Evolutionary conservation across 2,797 vertebrate species (phyloP), one percentile per base, ranked within the genome.

Genomic region (Alfaro cultratus): DNA sequence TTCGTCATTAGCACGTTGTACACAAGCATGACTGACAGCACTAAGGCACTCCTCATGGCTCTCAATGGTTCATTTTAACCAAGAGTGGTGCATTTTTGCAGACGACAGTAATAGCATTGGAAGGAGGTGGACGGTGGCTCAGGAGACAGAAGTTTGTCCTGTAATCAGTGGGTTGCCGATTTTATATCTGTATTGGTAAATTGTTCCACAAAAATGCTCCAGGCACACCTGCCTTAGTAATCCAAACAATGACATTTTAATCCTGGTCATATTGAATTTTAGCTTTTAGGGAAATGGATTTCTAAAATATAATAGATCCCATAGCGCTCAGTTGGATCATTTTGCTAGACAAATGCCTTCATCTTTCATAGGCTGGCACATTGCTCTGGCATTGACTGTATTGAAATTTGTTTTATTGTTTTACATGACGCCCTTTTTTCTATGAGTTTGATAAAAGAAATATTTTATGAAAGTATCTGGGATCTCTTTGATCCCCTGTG

Each of bases 401-500:
- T 62, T 85, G 80, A 47, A 51, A 43, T 77, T 18, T 80, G 16
- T 26, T 89, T 76, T 87, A 62, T 79, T 86, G 47, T 68, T 67
- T 4, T 39, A 55, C 46, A 74, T 77, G 67, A 71, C 47, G 23
- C 1, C 11, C 5, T 5, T 51, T 80, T 77, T 67, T 70, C 26
- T 55, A 7, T 78, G 26, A 74, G 55, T 80, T 74, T 78, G 76
- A 78, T 76, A 81, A 78, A 80, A 31, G 60, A 85, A 83, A 31
- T 7, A 79, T 77, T 78, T 87, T 29, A 70, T 71, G n/a, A 87
- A 60, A 75, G 49, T 74, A 55, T 43, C 34, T 85, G 53, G 70
- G 72, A 84, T 88, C 36, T 77, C 51, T 81, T 75, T 76, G 73
- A 82, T 83, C 43, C 36, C 72, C 29, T 0, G 49, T 88, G 84